phyloP scores from a whole-genome alignment of 1,140 invertebrate species.

The Drosophila bocki region DNA sequence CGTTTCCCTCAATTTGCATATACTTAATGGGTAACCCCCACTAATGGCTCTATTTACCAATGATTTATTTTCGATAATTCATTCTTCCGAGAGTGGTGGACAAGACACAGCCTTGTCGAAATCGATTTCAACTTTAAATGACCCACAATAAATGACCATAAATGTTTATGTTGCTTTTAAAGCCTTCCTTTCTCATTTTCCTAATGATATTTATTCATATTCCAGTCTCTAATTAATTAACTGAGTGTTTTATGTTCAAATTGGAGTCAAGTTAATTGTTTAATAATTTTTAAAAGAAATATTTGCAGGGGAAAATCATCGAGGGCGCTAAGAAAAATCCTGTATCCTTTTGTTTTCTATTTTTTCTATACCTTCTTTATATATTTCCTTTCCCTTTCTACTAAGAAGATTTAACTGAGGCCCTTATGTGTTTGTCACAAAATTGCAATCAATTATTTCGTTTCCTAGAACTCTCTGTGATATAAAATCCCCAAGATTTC shows the following conservation, averaged over 20 bases:
- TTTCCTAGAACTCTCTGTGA: neutral
- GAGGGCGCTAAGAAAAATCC: neutral
- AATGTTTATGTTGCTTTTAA: neutral
- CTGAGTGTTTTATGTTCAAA: neutral
- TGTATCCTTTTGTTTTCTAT: neutral
- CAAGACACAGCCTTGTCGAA: slow-evolving; percentile 4
- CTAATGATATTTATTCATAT: slow-evolving; percentile 17
- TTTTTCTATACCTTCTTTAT: neutral
- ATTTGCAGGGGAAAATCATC: neutral
- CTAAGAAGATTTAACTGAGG: neutral
- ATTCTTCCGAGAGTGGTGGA: neutral
- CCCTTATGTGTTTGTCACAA: neutral
- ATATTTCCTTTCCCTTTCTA: neutral
- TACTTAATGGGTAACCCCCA: slow-evolving; percentile 11
- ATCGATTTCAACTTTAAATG: slow-evolving; percentile 1
- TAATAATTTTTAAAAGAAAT: neutral
- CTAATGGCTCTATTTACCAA: slow-evolving; percentile 37
- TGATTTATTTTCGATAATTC: slow-evolving; percentile 21
- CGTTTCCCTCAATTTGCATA: slow-evolving; percentile 34
- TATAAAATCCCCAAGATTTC: slow-evolving; percentile 8
- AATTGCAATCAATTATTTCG: neutral
- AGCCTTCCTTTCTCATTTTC: slow-evolving; percentile 1
- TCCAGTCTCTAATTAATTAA: slow-evolving; percentile 10
- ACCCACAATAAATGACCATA: slow-evolving; percentile 14
- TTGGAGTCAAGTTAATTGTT: neutral